Evolutionary conservation across 2,113 vertebrate genomes (phyloP).

Genomic region (Rhadina sibilatrix): DNA sequence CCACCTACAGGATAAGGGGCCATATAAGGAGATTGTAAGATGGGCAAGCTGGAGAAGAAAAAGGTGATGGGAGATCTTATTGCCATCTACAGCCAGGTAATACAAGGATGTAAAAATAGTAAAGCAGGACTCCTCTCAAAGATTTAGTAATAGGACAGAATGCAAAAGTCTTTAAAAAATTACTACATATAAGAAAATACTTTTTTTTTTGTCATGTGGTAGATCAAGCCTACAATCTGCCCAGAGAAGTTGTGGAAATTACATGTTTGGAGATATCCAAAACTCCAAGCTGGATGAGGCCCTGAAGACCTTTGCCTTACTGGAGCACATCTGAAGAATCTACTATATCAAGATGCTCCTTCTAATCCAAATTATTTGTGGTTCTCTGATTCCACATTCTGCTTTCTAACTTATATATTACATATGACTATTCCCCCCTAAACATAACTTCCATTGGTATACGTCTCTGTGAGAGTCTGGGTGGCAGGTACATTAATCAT

Average conservation of each 20-base stretch:
- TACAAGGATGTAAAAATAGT: not conserved
- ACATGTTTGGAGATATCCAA: not conserved
- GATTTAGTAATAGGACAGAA: not conserved
- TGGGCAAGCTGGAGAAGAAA: not conserved
- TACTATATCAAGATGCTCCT: fast-evolving
- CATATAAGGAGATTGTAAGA: not conserved
- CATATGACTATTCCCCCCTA: fast-evolving
- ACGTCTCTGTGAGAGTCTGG: not conserved
- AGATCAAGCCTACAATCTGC: fast-evolving
- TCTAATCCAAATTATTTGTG: not conserved
- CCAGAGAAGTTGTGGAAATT: not conserved
- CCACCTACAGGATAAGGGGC: fast-evolving
- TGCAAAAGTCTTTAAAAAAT: not conserved
- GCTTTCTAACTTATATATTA: not conserved
- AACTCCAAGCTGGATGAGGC: not conserved
- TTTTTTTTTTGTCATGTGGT: not conserved
- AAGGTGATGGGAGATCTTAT: not conserved
- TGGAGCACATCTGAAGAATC: not conserved
- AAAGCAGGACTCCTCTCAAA: not conserved
- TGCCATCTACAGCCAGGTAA: fast-evolving
- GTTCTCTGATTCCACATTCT: not conserved
- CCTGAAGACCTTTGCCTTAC: not conserved
- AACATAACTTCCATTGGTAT: not conserved
- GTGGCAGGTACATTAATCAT: not conserved
- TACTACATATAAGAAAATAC: not conserved